Evolutionary conservation across 2,797 vertebrate species (phyloP).

Genomic region (Cheirogaleus major): DNA sequence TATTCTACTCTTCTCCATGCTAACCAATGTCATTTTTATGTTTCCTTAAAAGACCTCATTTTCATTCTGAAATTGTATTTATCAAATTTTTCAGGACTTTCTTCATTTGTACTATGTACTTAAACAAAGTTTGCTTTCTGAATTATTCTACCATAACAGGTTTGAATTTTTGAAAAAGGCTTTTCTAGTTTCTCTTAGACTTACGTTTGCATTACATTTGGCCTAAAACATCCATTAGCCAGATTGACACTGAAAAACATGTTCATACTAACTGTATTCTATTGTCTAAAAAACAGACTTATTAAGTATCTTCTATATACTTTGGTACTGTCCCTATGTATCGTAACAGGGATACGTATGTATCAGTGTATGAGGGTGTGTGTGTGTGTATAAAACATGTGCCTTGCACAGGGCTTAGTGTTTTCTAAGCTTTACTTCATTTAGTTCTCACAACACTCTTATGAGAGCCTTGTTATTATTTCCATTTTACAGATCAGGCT

Average conservation of each 20-base stretch:
- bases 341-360: neutral
- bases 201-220: neutral
- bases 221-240: neutral
- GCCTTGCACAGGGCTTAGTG: neutral
- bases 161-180: neutral
- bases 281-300: conserved; percentile 1
- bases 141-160: neutral
- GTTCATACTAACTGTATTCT: neutral
- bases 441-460: neutral
- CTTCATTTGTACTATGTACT: neutral
- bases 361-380: neutral
- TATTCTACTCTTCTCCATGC: neutral
- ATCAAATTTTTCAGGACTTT: neutral
- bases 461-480: neutral
- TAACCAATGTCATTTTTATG: neutral
- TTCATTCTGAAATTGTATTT: neutral
- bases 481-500: neutral
- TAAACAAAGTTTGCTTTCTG: neutral
- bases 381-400: neutral
- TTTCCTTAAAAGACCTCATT: neutral
- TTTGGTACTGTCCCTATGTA: neutral
- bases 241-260: neutral
- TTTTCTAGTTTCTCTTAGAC: neutral
- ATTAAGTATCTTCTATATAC: neutral
- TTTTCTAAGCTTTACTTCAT: neutral